Evolutionary conservation across 2,888 invertebrate species (phyloP).

Genomic region (Drosophila acutilabella): DNA sequence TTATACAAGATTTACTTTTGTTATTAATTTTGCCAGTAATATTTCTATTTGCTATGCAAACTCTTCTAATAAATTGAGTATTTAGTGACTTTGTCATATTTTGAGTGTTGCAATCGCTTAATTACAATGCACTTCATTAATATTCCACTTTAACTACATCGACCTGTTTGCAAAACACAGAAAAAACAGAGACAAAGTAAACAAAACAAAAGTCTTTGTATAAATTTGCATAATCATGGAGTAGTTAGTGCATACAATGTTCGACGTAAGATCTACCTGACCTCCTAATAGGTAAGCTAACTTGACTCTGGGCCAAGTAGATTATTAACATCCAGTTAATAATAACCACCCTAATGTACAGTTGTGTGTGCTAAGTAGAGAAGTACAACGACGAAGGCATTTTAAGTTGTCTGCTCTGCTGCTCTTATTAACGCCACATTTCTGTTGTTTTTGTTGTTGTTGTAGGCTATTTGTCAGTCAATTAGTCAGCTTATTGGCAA

Average conservation of each 20-base stretch:
- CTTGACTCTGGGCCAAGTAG: constrained; percentile 21
- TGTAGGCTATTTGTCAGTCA: constrained; percentile 76
- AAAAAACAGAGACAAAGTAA: neutral
- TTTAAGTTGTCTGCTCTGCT: constrained; percentile 60
- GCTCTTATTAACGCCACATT: constrained; percentile 69
- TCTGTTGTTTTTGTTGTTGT: constrained; percentile 36
- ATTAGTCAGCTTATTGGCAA: constrained; percentile 80
- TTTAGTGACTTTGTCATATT: neutral
- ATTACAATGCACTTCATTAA: neutral
- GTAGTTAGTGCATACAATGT: constrained; percentile 20
- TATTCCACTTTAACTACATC: constrained; percentile 1
- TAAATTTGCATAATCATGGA: constrained; percentile 6
- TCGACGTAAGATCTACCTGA: constrained; percentile 4
- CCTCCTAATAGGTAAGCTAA: neutral
- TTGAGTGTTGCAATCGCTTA: neutral
- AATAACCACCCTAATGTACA: constrained; percentile 78
- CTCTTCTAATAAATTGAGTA: neutral
- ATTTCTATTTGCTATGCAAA: no score
- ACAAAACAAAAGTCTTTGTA: constrained; percentile 4
- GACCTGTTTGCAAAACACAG: neutral
- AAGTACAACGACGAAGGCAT: constrained; percentile 40
- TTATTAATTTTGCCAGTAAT: no score
- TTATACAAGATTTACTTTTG: no score
- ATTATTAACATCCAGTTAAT: constrained; percentile 65
- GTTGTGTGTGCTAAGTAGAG: constrained; percentile 51